phyloP scores from a whole-genome alignment of 2,113 vertebrate genomes.

The Rhea pennata region DNA sequence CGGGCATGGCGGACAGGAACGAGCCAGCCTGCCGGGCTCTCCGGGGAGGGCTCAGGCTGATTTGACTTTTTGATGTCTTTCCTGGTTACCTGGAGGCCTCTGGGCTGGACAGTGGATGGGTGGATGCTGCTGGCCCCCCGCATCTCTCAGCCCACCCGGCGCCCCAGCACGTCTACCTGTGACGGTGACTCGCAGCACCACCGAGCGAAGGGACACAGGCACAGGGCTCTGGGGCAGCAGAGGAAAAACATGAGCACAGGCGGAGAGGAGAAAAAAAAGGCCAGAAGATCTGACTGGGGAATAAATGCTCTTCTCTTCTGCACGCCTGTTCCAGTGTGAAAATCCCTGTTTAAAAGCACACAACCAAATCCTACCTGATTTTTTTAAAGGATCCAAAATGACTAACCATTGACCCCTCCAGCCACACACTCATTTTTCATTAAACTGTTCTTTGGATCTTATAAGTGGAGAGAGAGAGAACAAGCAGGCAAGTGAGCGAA shows the following conservation, averaged over 20 bases:
- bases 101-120: background rate
- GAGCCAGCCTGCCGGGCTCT: background rate
- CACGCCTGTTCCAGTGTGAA: background rate
- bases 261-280: background rate
- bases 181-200: background rate
- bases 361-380: background rate
- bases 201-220: background rate
- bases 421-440: constrained; percentile 62
- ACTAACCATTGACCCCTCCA: constrained; percentile 60
- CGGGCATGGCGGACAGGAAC: too few relatives aligned
- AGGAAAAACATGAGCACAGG: too few relatives aligned
- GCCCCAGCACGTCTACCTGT: too few relatives aligned
- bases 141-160: too few relatives aligned
- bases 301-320: background rate
- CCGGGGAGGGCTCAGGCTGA: too few relatives aligned
- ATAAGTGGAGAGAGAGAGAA: constrained; percentile 34
- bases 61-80: too few relatives aligned
- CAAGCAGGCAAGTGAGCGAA: background rate
- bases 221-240: too few relatives aligned
- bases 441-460: constrained; percentile 47
- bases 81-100: background rate
- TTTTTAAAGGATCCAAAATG: constrained; percentile 17
- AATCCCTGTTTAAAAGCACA: background rate
- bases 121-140: background rate
- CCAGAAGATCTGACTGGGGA: background rate